A percentile compares a stretch with the other conserved stretches of the same genome.
Conservation (phyloP, 2,113 vertebrate species). For the Carollia perspicillata region DNA sequence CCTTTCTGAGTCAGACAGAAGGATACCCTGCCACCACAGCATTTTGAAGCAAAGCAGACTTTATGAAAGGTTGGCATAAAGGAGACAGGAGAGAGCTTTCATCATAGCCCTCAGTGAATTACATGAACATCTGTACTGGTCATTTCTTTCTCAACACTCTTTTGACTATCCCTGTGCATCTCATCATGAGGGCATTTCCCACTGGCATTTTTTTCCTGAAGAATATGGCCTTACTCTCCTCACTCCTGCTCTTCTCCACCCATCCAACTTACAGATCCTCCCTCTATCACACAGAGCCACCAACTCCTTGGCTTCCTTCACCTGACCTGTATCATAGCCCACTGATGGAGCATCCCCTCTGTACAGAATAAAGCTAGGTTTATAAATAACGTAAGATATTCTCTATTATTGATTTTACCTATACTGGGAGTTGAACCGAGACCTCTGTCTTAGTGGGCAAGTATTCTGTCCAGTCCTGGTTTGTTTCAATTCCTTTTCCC, state of each 20-base stretch:
- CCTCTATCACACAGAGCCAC: neutral
- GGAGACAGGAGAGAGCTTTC: neutral
- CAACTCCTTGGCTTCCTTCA: neutral
- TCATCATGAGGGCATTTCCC: neutral
- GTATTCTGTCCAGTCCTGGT: neutral
- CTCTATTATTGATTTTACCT: neutral
- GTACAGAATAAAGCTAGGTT: neutral
- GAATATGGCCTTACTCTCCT: neutral
- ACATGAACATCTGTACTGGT: neutral
- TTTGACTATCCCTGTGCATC: neutral
- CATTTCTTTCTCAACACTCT: neutral
- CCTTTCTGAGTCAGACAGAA: neutral
- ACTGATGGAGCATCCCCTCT: rapidly evolving
- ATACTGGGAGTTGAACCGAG: neutral
- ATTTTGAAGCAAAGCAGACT: neutral
- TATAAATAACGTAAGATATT: neutral
- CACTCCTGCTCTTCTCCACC: neutral
- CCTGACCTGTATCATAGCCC: neutral
- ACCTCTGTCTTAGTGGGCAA: neutral
- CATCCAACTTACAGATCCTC: neutral
- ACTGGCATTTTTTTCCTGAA: neutral
- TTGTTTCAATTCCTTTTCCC: neutral
- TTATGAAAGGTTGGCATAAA: neutral
- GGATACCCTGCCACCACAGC: neutral
- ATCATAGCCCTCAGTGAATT: neutral